A percentile compares a stretch with the other conserved stretches of the same genome.
phyloP scores from a whole-genome alignment of 2,888 invertebrate species.

The Acholoe squamosa region DNA sequence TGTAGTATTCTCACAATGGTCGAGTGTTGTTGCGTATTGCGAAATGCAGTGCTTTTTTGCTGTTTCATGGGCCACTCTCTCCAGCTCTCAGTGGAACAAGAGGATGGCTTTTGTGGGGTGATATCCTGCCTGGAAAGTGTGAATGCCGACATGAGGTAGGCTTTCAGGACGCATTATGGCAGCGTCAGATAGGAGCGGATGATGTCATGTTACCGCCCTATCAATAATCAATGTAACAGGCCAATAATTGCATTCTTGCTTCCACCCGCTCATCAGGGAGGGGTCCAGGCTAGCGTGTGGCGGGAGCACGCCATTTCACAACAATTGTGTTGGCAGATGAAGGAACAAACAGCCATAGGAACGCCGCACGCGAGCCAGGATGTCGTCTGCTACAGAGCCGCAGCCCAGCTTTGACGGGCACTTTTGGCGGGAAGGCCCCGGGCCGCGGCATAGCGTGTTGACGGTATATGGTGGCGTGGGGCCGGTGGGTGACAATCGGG shows the following conservation, averaged over 20 bases:
- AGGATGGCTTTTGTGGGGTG: slow-evolving; percentile 40
- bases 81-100: slow-evolving; percentile 33
- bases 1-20: slow-evolving; percentile 34
- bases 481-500: slow-evolving; percentile 28
- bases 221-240: slow-evolving; percentile 56
- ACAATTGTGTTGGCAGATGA: slow-evolving; percentile 56
- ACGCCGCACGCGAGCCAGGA: slow-evolving; percentile 24
- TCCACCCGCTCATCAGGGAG: slow-evolving; percentile 39
- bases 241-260: slow-evolving; percentile 54
- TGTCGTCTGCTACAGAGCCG: background rate
- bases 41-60: slow-evolving; percentile 48
- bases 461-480: background rate
- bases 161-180: slow-evolving; percentile 48
- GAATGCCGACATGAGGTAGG: slow-evolving; percentile 50
- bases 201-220: slow-evolving; percentile 57
- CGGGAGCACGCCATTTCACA: slow-evolving; percentile 43
- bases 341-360: slow-evolving; percentile 39
- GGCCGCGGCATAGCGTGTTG: slow-evolving; percentile 26
- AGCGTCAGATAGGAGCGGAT: slow-evolving; percentile 26
- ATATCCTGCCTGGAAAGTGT: slow-evolving; percentile 53
- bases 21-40: slow-evolving; percentile 48
- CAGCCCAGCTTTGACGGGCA: background rate
- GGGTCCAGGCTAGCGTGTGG: background rate
- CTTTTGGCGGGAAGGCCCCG: slow-evolving; percentile 39
- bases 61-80: background rate